These are phyloP conservation scores for Anthopleura xanthogrammica DNA, from an alignment of 92 coral and sea anemone species.

Conservation along the genomic window DNA sequence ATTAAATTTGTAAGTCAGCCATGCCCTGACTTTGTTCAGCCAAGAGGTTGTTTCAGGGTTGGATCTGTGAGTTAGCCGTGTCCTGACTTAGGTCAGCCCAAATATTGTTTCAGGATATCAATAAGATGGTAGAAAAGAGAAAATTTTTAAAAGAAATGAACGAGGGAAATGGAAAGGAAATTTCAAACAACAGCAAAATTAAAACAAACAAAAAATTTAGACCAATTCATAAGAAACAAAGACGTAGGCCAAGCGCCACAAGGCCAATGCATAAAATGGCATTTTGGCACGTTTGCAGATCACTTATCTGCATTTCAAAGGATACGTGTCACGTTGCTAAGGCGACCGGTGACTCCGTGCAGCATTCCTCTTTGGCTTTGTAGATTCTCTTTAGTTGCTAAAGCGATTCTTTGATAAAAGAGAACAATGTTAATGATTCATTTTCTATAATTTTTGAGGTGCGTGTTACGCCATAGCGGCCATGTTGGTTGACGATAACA, in stretches of 20 bases:
- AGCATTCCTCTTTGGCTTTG: conserved; percentile 93
- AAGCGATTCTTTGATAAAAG: conserved; percentile 50
- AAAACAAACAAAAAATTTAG: neutral
- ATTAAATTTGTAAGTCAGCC: no score
- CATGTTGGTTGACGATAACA: no score
- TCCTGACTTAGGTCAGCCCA: no score
- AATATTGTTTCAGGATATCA: no score
- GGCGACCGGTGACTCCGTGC: conserved; percentile 80
- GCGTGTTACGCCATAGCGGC: no score
- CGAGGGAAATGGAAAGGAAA: neutral
- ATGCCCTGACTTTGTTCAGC: no score
- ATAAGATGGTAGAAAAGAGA: neutral
- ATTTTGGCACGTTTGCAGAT: neutral
- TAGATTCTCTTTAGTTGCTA: conserved; percentile 96
- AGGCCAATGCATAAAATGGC: neutral
- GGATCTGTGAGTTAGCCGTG: no score
- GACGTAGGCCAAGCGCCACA: no score
- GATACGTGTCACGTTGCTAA: conserved; percentile 92
- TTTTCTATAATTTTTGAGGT: neutral
- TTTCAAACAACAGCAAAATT: no score
- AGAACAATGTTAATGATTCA: neutral
- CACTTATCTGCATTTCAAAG: conserved; percentile 19
- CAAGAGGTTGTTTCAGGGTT: no score
- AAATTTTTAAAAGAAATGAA: neutral
- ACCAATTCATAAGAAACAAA: neutral